Evolutionary conservation across 2,888 invertebrate species (phyloP), one percentile per base, ranked within the genome.

Genomic region (Diadegma fenestrale): DNA sequence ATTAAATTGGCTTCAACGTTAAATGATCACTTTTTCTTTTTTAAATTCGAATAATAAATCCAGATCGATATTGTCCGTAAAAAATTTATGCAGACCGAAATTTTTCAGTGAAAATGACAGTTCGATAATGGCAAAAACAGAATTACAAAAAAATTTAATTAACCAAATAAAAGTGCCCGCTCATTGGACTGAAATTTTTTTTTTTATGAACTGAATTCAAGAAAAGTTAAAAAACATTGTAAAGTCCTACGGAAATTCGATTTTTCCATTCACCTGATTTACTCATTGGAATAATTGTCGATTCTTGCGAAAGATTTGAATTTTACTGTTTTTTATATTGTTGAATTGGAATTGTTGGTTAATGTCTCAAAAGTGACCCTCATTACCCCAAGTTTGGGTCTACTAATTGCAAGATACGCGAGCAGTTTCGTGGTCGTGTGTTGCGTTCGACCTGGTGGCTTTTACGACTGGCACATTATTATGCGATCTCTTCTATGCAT

Each of bases 361-460:
- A 10, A 4, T 71, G n/a, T 8, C 1, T 30, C 12, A 51, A 51
- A 12, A 71, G 26, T 19, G 71, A 51, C 33, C 51, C 71, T 26
- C 0, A 71, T 48, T 33, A 30, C 33, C 71, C 71, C 33, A 51
- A 71, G n/a, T 71, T 30, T 75, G 45, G 12, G 43, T 6, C 8
- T 10, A 43, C 33, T 45, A 43, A 51, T 64, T 64, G 72, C 68
- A 66, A 58, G 63, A 80, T 76, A 72, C 58, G 48, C 58, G 48
- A 68, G 72, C 17, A 77, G 68, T 43, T 37, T 61, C 1, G 58
- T 22, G 37, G 69, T 73, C 51, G 69, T 80, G 58, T 30, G 72
- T 37, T 64, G 71, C 58, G 76, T 80, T 80, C 84, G 84, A 84
- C 80, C 80, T 26, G 80, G 71, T 84, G 66, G 17, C 84, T 63